phyloP scores from a whole-genome alignment of 1,140 invertebrate genomes.

The Diachasma alloeum region DNA sequence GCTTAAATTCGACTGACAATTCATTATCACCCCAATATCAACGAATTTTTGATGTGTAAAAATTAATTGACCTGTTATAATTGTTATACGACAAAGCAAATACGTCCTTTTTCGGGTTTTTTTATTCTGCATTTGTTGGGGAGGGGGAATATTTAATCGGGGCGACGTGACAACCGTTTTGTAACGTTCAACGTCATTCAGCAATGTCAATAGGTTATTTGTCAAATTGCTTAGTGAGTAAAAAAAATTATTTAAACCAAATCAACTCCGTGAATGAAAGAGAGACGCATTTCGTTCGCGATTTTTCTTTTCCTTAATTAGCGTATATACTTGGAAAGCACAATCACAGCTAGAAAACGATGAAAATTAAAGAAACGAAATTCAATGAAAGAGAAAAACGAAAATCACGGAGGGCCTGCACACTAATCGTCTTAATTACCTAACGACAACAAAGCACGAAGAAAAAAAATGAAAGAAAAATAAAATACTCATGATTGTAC shows the following conservation, averaged over 20 bases:
- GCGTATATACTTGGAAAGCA: not conserved
- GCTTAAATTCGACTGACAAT: constrained; percentile 2
- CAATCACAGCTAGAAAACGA: not conserved
- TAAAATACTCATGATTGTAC: constrained; percentile 46
- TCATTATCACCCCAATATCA: constrained; percentile 20
- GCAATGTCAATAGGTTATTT: not conserved
- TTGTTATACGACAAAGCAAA: constrained; percentile 7
- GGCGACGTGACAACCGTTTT: not conserved
- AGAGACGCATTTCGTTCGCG: not conserved
- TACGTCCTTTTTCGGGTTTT: constrained; percentile 8
- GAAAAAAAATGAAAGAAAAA: constrained; percentile 40
- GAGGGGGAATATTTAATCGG: not conserved
- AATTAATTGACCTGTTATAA: not conserved
- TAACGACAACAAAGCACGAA: constrained; percentile 31
- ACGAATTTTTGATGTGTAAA: constrained; percentile 21
- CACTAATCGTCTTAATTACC: constrained; percentile 25
- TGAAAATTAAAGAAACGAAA: not conserved
- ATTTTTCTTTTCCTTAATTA: not conserved
- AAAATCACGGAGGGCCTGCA: constrained; percentile 10
- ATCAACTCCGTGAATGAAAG: not conserved
- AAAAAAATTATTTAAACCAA: not conserved
- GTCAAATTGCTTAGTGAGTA: not conserved
- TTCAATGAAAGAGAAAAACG: not conserved
- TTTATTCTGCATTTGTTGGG: constrained; percentile 5
- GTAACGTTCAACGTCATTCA: constrained; percentile 2